Evolutionary conservation across 1,140 invertebrate species (phyloP).

Genomic region (Drosophila repleta): DNA sequence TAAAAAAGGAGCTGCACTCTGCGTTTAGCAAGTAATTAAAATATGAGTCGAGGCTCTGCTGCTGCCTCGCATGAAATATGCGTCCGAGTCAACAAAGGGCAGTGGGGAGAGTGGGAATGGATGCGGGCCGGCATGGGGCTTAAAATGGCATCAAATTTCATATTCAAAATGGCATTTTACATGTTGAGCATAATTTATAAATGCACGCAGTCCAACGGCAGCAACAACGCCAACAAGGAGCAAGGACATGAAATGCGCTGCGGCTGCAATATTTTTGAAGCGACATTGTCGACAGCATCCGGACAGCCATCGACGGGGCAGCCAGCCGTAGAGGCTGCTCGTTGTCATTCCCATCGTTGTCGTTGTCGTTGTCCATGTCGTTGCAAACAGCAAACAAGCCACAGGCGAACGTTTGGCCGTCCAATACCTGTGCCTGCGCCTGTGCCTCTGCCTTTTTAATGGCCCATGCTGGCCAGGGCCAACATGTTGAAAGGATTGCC

Average conservation of each 20-base stretch:
- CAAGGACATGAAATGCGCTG: slow-evolving; percentile 74
- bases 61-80: slow-evolving; percentile 55
- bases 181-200: slow-evolving; percentile 84
- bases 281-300: slow-evolving; percentile 66
- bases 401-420: slow-evolving; percentile 31
- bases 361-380: slow-evolving; percentile 52
- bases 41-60: slow-evolving; percentile 52
- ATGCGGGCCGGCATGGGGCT: slow-evolving; percentile 56
- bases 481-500: slow-evolving; percentile 78
- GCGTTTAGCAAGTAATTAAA: slow-evolving; percentile 79
- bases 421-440: slow-evolving; percentile 32
- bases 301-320: slow-evolving; percentile 60
- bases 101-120: background rate
- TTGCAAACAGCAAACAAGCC: slow-evolving; percentile 77
- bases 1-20: slow-evolving; percentile 67
- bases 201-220: slow-evolving; percentile 60
- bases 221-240: slow-evolving; percentile 21
- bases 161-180: slow-evolving; percentile 84
- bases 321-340: slow-evolving; percentile 9
- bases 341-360: slow-evolving; percentile 20
- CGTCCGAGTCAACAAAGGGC: slow-evolving; percentile 55
- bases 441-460: slow-evolving; percentile 29
- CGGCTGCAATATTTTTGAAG: slow-evolving; percentile 79
- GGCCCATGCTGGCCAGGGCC: slow-evolving; percentile 39
- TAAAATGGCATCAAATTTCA: slow-evolving; percentile 84